phyloP scores from a whole-genome alignment of 64 coral and sea anemone genomes.

The Porites lutea region DNA sequence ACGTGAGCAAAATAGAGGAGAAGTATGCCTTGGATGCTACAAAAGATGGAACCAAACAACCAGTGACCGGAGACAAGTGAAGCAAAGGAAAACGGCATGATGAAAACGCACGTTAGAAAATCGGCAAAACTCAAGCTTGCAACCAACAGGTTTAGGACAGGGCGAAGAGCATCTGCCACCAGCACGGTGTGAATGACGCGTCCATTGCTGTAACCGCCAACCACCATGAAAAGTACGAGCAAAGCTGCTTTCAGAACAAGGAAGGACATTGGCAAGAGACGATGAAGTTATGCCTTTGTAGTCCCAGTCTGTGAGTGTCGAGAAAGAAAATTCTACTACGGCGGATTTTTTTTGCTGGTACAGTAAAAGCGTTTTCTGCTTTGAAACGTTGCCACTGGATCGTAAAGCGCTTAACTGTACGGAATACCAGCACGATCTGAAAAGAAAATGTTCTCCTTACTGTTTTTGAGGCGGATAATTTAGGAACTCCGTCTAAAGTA shows the following conservation, averaged over 20 bases:
- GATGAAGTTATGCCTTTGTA: too few species aligned
- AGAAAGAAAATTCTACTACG: too few species aligned
- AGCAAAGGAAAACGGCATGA: not conserved
- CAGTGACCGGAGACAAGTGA: not conserved
- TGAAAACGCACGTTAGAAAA: not conserved
- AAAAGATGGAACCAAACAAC: not conserved
- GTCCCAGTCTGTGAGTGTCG: too few species aligned
- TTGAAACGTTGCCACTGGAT: too few species aligned
- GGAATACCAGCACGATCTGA: too few species aligned
- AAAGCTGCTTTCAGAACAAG: not conserved
- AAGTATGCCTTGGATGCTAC: not conserved
- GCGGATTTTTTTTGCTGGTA: too few species aligned
- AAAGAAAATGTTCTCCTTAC: too few species aligned
- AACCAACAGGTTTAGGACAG: conserved; percentile 7
- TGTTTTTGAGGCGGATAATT: too few species aligned
- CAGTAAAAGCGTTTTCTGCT: too few species aligned
- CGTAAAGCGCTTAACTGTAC: too few species aligned
- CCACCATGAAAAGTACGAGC: not conserved
- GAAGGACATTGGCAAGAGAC: too few species aligned
- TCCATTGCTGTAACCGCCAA: not conserved
- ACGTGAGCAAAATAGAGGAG: not conserved
- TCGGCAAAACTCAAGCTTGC: conserved; percentile 2
- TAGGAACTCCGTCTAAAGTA: too few species aligned
- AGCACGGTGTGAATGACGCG: conserved; percentile 17
- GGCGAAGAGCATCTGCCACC: not conserved